These are phyloP conservation scores for Mellivora capensis DNA, from an alignment of 2,113 vertebrate species.

Conservation along the genomic window DNA sequence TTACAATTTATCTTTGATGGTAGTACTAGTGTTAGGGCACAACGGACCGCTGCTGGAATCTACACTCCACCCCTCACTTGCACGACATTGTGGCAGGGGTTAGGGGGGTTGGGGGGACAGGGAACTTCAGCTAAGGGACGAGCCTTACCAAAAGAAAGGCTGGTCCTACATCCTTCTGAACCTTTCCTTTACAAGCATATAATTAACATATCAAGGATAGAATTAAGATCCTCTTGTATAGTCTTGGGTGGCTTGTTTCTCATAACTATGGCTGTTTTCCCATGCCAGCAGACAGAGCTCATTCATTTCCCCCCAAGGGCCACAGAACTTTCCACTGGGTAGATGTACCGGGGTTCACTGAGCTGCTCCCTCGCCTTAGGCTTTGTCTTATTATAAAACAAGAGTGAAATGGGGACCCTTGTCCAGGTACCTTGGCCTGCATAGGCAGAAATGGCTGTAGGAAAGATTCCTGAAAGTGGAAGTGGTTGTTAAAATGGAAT, in stretches of 20 bases:
- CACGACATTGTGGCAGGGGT: neutral
- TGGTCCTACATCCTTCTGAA: neutral
- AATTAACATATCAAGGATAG: neutral
- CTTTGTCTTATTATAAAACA: neutral
- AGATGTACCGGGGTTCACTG: neutral
- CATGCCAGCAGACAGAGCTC: neutral
- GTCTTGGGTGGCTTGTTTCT: neutral
- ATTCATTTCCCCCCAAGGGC: neutral
- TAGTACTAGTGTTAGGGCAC: neutral
- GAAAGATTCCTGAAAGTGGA: neutral
- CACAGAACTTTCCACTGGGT: neutral
- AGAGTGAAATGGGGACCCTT: neutral
- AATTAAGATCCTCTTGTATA: neutral
- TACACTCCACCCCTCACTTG: neutral
- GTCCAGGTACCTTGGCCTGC: neutral
- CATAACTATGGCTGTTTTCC: neutral
- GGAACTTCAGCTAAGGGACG: neutral
- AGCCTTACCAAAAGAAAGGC: neutral
- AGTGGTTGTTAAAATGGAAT: neutral
- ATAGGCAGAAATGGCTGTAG: neutral
- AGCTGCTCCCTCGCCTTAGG: neutral
- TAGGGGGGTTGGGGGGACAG: neutral
- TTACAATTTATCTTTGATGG: neutral
- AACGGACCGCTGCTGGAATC: neutral
- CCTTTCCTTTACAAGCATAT: neutral